These are phyloP conservation scores for Cyprinella venusta DNA, from an alignment of 2,797 vertebrate species.

Conservation along the genomic window DNA sequence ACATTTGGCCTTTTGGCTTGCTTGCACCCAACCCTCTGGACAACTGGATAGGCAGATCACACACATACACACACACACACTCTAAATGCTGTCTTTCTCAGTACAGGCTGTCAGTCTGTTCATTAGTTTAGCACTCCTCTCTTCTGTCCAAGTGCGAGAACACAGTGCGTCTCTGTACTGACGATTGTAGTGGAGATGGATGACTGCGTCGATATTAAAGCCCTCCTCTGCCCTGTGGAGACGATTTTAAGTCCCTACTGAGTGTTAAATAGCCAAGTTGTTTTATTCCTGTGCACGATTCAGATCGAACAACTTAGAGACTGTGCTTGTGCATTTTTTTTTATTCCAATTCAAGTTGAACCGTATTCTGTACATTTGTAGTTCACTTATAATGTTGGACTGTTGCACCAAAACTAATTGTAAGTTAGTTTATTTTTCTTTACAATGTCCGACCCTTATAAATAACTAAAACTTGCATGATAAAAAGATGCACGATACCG, in stretches of 20 bases:
- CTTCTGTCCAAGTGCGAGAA: conserved; percentile 28
- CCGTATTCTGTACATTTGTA: background rate
- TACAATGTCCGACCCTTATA: background rate
- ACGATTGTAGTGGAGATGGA: conserved; percentile 28
- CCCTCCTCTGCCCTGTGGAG: conserved; percentile 18
- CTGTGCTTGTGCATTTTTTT: conserved; percentile 10
- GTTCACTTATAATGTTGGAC: background rate
- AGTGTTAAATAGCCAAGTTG: conserved; percentile 16
- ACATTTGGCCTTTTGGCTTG: conserved; percentile 35
- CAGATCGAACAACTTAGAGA: background rate
- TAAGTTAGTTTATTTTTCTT: background rate
- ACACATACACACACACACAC: background rate
- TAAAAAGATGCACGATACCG: too few relatives aligned
- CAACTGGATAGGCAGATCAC: conserved; percentile 18
- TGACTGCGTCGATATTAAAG: conserved; percentile 43
- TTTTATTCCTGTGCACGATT: conserved; percentile 27
- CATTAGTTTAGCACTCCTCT: conserved; percentile 35
- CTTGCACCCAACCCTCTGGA: conserved; percentile 12
- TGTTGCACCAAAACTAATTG: background rate
- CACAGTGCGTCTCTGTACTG: conserved; percentile 10
- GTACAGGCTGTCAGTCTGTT: conserved; percentile 34
- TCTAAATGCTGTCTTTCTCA: conserved; percentile 7
- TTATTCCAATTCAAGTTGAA: conserved; percentile 10
- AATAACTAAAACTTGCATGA: background rate
- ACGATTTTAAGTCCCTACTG: conserved; percentile 23